Evolutionary conservation across 2,888 invertebrate species (phyloP), one percentile per base, ranked within the genome.

Genomic region (Brenthis hecate): DNA sequence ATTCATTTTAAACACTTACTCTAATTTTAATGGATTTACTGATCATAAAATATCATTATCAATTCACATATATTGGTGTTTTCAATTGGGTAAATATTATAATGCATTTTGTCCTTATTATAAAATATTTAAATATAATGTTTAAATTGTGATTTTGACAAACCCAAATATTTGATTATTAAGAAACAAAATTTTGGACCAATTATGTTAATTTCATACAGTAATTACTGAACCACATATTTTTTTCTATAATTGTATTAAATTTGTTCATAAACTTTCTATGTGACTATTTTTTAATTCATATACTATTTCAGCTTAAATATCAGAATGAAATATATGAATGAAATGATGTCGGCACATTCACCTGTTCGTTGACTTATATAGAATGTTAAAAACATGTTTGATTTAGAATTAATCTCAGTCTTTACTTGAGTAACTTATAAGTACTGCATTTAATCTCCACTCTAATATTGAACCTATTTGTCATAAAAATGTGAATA

Each of bases 351-450:
- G n/a, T 48, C 32, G 60, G 28, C 50, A 50, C 16, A 28, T 50
- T 50, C 8, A n/a, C 13, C 28, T n/a, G 28, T 28, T 50, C n/a
- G 13, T 13, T 13, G 28, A 28, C 60, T 60, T 60, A 50, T 13
- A 62, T 43, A 62, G n/a, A 36, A 53, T 53, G 61, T 51, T 36
- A 11, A 16, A 58, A 61, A 43, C 53, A 62, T 50, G 16, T 62
- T 66, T 28, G 56, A 62, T 67, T 67, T 67, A 51, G 56, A 67
- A 67, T 67, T 62, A 67, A 23, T 60, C 51, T 67, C 67, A 67
- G 67, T 67, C 67, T 67, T 67, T 67, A 28, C 58, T 60, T 60
- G 61, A 56, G 56, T 67, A 67, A 67, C 56, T 67, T 67, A 67
- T 67, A 67, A 67, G 55, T 67, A 61, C 55, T 53, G 50, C 11